Evolutionary conservation across 2,797 vertebrate genomes (phyloP).

Genomic region (Heliangelus exortis): DNA sequence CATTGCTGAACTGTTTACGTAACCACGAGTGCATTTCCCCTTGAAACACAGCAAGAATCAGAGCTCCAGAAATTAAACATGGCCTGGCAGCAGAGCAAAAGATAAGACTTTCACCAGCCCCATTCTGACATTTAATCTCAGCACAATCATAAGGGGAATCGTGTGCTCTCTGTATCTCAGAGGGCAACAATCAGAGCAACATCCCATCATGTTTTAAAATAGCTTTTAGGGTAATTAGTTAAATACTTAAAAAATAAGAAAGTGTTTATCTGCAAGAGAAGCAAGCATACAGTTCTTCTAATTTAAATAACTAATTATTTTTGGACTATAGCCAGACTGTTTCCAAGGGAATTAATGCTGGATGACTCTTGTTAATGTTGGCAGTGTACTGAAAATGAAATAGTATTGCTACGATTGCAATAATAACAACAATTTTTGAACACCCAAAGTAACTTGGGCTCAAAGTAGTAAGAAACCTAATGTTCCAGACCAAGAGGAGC

Average conservation of each 20-base stretch:
- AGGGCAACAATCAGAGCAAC: not conserved
- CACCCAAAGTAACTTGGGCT: not conserved
- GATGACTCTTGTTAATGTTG: not conserved
- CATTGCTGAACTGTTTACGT: not conserved
- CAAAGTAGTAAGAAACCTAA: not conserved
- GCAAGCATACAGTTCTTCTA: not conserved
- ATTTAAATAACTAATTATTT: not conserved
- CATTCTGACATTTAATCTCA: not conserved
- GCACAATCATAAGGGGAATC: accelerated
- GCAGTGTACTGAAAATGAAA: not conserved
- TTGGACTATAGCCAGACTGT: not conserved
- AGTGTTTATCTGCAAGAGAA: not conserved
- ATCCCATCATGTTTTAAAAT: not conserved
- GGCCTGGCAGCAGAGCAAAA: not conserved
- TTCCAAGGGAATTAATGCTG: not conserved
- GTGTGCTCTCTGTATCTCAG: not conserved
- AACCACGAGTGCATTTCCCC: not conserved
- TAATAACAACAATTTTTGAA: not conserved
- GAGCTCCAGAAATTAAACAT: not conserved
- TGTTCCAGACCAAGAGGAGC: not conserved
- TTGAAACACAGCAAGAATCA: not conserved
- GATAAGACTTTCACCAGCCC: not conserved
- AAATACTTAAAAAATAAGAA: not conserved
- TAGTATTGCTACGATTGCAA: not conserved
- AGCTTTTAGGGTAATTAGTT: not conserved